phyloP scores from a whole-genome alignment of 2,797 vertebrate genomes.

The Chromis chromis region DNA sequence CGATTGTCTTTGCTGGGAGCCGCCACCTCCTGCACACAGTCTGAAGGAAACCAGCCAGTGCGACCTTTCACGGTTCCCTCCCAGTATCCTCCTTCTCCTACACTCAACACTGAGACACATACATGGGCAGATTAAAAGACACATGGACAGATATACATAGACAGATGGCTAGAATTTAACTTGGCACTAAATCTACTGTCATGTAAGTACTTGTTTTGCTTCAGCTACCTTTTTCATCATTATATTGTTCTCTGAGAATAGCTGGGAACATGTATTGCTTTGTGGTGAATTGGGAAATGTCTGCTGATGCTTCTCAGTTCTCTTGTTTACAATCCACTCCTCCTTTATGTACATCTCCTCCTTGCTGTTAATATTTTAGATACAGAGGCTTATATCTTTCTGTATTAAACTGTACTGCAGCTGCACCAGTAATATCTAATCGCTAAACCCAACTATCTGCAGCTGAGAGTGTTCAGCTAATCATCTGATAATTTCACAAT shows the following conservation, averaged over 20 bases:
- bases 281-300: conserved; percentile 11
- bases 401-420: neutral
- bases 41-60: conserved; percentile 93
- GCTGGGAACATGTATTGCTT: conserved; percentile 27
- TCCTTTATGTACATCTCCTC: conserved; percentile 13
- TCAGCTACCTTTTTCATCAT: conserved; percentile 9
- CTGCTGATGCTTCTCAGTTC: conserved; percentile 22
- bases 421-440: conserved; percentile 4
- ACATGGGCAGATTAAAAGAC: neutral
- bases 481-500: neutral
- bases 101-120: conserved; percentile 87
- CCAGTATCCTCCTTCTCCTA: conserved; percentile 96
- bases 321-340: conserved; percentile 39
- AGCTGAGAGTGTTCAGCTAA: neutral
- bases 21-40: conserved; percentile 92
- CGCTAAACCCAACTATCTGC: neutral
- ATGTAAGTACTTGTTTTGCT: conserved; percentile 7
- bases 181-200: neutral
- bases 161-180: conserved; percentile 14
- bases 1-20: conserved; percentile 84
- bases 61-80: conserved; percentile 93
- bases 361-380: conserved; percentile 24
- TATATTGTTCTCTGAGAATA: conserved; percentile 19
- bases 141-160: neutral
- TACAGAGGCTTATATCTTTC: neutral